A percentile compares a stretch with the other conserved stretches of the same genome.
Conservation (phyloP, 2,888 invertebrate species). For the Coecobrya sp. region DNA sequence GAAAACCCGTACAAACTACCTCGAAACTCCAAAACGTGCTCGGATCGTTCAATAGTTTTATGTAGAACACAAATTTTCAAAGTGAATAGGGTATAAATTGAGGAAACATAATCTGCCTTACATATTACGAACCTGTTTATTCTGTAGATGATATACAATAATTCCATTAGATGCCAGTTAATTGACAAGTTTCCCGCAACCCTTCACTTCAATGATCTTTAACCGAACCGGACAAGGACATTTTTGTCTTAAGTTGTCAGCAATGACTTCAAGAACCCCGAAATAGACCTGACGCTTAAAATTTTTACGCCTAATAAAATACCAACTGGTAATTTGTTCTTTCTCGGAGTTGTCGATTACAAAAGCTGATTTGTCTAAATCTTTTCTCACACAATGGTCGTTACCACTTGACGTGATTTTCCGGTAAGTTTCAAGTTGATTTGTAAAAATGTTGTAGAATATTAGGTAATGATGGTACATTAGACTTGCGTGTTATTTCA, state of each 20-base stretch:
- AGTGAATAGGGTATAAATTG: too few relatives aligned
- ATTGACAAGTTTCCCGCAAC: too few relatives aligned
- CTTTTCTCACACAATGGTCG: background rate
- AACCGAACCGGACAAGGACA: background rate
- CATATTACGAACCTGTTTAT: too few relatives aligned
- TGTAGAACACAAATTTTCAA: too few relatives aligned
- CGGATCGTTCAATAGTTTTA: too few relatives aligned
- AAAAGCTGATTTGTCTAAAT: background rate
- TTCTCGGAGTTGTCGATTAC: background rate
- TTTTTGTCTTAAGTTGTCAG: background rate
- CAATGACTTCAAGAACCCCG: background rate
- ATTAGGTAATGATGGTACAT: background rate
- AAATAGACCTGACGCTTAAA: background rate
- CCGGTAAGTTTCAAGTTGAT: constrained; percentile 13
- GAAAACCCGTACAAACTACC: background rate
- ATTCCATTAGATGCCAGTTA: too few relatives aligned
- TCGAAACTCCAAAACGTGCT: too few relatives aligned
- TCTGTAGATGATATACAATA: too few relatives aligned
- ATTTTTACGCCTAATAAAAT: background rate
- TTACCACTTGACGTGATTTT: background rate
- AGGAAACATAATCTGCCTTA: too few relatives aligned
- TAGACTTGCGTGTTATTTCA: background rate
- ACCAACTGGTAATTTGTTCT: background rate
- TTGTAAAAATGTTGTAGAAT: background rate
- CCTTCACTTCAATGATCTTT: too few relatives aligned